phyloP scores from a whole-genome alignment of 2,113 vertebrate species.

The Hepsetus odoe region DNA sequence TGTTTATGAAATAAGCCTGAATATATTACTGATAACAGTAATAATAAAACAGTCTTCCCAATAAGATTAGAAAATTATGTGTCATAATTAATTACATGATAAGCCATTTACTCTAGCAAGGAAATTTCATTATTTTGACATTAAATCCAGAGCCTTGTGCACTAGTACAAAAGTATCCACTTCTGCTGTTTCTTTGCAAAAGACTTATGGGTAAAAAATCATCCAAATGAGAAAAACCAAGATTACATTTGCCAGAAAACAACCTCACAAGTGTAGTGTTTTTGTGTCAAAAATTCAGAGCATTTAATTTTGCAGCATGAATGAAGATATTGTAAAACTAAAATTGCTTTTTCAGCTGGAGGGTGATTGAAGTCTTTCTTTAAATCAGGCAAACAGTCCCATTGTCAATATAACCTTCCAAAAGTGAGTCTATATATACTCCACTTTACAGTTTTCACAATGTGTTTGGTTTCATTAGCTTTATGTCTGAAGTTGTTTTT shows the following conservation, averaged over 20 bases:
- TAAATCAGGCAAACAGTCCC: not conserved
- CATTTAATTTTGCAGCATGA: not conserved
- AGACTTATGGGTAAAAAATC: not conserved
- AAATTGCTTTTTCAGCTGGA: not conserved
- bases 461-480: not conserved
- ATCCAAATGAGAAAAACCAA: not conserved
- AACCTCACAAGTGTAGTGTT: not conserved
- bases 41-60: not conserved
- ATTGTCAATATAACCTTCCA: not conserved
- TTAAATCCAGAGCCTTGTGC: no score
- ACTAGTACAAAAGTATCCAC: no score
- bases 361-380: not conserved
- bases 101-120: no score
- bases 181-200: not conserved
- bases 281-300: not conserved
- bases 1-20: no score
- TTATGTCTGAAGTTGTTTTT: not conserved
- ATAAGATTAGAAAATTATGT: not conserved
- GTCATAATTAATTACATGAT: not conserved
- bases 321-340: not conserved
- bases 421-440: not conserved
- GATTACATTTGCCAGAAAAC: not conserved
- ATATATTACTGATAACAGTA: not conserved
- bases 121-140: no score
- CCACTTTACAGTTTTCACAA: not conserved